Evolutionary conservation across 2,797 vertebrate genomes (phyloP).

Genomic region (Falco cherrug): DNA sequence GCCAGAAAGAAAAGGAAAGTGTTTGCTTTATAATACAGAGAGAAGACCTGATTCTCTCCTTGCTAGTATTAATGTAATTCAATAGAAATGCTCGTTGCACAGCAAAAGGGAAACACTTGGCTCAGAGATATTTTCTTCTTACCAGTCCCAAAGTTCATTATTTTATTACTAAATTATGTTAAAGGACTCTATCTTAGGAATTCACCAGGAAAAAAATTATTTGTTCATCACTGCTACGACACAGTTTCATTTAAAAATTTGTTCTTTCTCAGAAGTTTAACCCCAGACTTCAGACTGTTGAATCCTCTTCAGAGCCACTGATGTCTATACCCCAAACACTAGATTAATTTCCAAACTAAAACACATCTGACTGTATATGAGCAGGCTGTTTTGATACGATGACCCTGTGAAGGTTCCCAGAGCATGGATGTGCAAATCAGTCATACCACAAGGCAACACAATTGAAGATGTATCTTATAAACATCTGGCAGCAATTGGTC

Average conservation of each 20-base stretch:
- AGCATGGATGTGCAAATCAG: slow-evolving; percentile 57
- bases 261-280: slow-evolving; percentile 29
- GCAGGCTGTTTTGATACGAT: slow-evolving; percentile 47
- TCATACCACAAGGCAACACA: neutral
- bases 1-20: neutral
- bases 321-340: neutral
- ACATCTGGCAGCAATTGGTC: slow-evolving; percentile 70
- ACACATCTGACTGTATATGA: slow-evolving; percentile 3
- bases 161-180: neutral
- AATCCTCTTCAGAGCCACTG: neutral
- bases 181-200: slow-evolving; percentile 6
- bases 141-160: neutral
- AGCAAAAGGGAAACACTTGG: neutral
- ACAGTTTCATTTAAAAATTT: slow-evolving; percentile 41
- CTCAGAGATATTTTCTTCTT: neutral
- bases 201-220: neutral
- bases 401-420: slow-evolving; percentile 4
- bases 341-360: slow-evolving; percentile 45
- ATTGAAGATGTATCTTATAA: slow-evolving; percentile 53
- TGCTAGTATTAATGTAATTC: neutral
- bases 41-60: neutral
- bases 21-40: neutral
- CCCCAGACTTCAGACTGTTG: neutral
- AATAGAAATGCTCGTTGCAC: neutral
- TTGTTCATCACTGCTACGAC: neutral